Evolutionary conservation across 2,113 vertebrate genomes (phyloP).

Genomic region (Sinocyclocheilus maitianheensis): DNA sequence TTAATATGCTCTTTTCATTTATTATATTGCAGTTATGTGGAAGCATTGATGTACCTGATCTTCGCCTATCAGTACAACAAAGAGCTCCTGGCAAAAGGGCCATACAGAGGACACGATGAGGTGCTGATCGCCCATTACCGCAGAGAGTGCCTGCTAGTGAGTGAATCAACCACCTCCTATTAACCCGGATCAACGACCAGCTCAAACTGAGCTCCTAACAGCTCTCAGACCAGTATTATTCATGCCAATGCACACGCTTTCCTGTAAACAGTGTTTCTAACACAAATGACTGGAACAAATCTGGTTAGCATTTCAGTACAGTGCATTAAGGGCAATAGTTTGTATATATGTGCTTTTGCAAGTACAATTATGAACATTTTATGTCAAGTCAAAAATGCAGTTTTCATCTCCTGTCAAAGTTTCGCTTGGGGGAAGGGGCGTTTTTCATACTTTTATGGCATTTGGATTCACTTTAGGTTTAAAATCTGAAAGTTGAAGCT

Average conservation of each 20-base stretch:
- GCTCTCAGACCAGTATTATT: conserved; percentile 52
- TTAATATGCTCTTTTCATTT: not conserved
- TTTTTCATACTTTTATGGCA: not conserved
- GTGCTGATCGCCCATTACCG: conserved; percentile 90
- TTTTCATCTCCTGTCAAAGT: conserved; percentile 23
- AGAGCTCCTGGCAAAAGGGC: conserved; percentile 90
- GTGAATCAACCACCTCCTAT: conserved; percentile 58
- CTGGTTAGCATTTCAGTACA: not conserved
- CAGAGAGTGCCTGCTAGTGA: conserved; percentile 95
- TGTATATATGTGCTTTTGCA: not conserved
- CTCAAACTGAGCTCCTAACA: not conserved
- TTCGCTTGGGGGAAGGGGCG: not conserved
- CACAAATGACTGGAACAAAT: not conserved
- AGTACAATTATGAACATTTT: not conserved
- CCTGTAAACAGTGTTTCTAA: conserved; percentile 2
- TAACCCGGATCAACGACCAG: not conserved
- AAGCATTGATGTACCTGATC: conserved; percentile 92
- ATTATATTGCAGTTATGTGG: conserved; percentile 83
- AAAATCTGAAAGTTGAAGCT: not conserved
- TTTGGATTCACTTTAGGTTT: not conserved
- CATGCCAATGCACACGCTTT: not conserved
- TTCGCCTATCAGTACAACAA: conserved; percentile 95
- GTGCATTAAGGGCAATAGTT: not conserved
- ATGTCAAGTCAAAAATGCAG: conserved; percentile 12
- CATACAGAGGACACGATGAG: conserved; percentile 87